A percentile compares a stretch with the other conserved stretches of the same genome.
phyloP scores from a whole-genome alignment of 2,888 invertebrate genomes.

The Sinotaia quadrata region DNA sequence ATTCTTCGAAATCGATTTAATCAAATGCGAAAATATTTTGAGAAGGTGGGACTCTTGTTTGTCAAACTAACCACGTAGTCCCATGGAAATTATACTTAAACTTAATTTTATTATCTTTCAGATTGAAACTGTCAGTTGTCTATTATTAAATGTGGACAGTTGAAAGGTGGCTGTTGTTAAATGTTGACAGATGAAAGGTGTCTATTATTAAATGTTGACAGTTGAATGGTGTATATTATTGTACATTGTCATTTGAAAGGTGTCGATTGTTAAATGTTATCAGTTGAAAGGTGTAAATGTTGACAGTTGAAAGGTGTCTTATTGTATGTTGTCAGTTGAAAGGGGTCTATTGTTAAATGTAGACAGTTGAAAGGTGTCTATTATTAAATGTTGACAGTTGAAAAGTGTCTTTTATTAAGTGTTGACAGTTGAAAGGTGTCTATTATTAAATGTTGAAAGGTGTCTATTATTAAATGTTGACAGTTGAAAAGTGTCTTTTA shows the following conservation, averaged over 20 bases:
- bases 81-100: too few species aligned
- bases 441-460: not conserved
- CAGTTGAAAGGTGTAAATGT: not conserved
- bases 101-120: too few species aligned
- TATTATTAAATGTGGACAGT: not conserved
- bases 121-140: not conserved
- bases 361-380: not conserved
- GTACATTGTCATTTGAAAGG: not conserved
- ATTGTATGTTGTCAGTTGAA: not conserved
- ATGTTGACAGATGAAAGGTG: not conserved
- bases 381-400: not conserved
- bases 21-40: slow-evolving; percentile 60
- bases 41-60: slow-evolving; percentile 52
- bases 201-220: not conserved
- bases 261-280: not conserved
- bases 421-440: not conserved
- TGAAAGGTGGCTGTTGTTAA: not conserved
- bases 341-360: too few species aligned
- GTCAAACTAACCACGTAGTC: too few species aligned
- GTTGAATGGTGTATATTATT: not conserved
- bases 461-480: not conserved
- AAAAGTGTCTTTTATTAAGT: not conserved
- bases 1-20: not conserved
- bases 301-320: not conserved
- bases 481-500: not conserved